Base-by-base conservation (phyloP, 2,888 invertebrate species). In the Conistra vaccinii region DNA sequence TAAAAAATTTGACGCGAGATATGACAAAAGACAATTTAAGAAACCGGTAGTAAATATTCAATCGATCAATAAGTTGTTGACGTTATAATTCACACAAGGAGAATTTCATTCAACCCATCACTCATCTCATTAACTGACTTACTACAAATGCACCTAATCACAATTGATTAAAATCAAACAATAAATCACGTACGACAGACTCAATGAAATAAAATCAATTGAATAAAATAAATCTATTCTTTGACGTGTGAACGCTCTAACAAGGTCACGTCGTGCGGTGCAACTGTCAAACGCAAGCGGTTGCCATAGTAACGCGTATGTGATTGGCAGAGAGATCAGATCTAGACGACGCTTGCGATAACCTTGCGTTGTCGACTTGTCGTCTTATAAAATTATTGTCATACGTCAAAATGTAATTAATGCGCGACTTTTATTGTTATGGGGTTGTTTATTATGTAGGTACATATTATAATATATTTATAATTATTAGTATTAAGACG, bases 291-390 rank as follows among this genome's bases (percentile, higher is more conserved):
- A 85, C 63, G 6, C 29, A 14, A 57, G 20, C 45, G 29, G 87
- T 90, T 86, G 63, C 86, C 78, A 89, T 89, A 78, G 87, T 74
- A 85, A 89, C 89, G 73, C 39, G 57, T 65, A 14, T 66, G 62
- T 86, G 70, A 86, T 87, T 87, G 87, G 87, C 87, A 81, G 42
- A 76, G 55, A 73, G 1, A 53, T 45, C 45, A 14, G 45, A 86
- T 58, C n/a, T n/a, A 35, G 35, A 12, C 51, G 66, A 76, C 78
- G 80, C 79, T 20, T 26, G 58, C 63, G 39, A 53, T 73, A 73
- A 81, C 85, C 86, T 86, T 81, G 83, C 17, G 53, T 42, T 69
- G 84, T n/a, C 76, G 80, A 78, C 76, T 42, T 69, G 84, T n/a
- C 76, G 80, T 79, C 76, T 70, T 63, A 73, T 85, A 12, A 32